phyloP scores from a whole-genome alignment of 1,140 invertebrate genomes.

The Musca domestica region DNA sequence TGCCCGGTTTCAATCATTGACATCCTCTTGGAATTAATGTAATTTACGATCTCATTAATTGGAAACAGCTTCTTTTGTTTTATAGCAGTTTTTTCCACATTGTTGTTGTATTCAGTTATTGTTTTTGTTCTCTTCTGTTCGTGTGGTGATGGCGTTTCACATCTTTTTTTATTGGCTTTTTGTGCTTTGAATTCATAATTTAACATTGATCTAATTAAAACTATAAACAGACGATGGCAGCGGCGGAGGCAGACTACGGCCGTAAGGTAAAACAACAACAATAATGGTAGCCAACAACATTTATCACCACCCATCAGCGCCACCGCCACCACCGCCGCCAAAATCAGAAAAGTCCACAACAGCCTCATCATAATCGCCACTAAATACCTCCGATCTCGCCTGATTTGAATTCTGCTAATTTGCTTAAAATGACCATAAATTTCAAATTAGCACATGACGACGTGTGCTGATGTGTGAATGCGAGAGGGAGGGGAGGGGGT shows the following conservation, averaged over 20 bases:
- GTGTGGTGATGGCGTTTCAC: neutral
- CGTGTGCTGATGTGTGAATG: neutral
- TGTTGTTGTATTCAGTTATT: neutral
- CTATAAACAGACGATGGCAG: neutral
- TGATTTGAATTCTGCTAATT: neutral
- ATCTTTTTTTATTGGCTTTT: neutral
- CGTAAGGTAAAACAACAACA: too few relatives aligned
- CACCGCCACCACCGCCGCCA: too few relatives aligned
- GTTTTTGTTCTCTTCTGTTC: neutral
- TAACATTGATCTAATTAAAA: slow-evolving; percentile 21
- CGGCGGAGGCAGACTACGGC: too few relatives aligned
- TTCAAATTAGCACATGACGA: slow-evolving; percentile 1
- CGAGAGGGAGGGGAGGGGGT: neutral
- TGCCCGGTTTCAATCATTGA: slow-evolving; percentile 7
- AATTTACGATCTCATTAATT: slow-evolving; percentile 14
- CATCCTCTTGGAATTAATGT: slow-evolving; percentile 18
- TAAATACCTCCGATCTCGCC: too few relatives aligned
- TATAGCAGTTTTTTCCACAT: neutral
- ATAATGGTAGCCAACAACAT: too few relatives aligned
- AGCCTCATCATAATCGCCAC: neutral
- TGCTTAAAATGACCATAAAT: slow-evolving; percentile 7
- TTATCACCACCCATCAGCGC: too few relatives aligned
- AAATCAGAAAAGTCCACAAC: neutral
- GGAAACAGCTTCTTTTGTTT: neutral
- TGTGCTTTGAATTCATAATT: slow-evolving; percentile 13